These are phyloP conservation scores for Toxostoma redivivum DNA, from an alignment of 2,113 vertebrate genomes.

Conservation along the genomic window DNA sequence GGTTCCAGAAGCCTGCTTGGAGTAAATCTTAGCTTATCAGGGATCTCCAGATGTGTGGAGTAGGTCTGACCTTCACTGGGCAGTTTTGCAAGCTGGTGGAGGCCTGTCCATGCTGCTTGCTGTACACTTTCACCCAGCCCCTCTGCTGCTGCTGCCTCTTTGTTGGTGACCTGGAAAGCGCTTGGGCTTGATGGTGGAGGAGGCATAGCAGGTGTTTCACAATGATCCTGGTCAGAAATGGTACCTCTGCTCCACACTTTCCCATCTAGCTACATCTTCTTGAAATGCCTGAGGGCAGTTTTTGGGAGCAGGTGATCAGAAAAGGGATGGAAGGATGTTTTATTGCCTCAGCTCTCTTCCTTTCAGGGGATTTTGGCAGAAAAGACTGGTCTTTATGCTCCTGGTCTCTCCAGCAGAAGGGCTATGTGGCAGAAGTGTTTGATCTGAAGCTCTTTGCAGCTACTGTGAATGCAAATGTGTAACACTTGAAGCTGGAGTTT, in stretches of 20 bases:
- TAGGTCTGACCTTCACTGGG: not conserved
- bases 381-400: not conserved
- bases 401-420: not conserved
- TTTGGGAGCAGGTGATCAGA: not conserved
- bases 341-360: conserved; percentile 10
- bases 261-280: not conserved
- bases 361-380: conserved; percentile 29
- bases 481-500: not conserved
- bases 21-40: not conserved
- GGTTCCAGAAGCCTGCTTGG: not conserved
- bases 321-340: conserved; percentile 47
- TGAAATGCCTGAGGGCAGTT: not conserved
- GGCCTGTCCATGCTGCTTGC: not conserved
- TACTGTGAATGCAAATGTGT: not conserved
- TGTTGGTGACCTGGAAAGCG: not conserved
- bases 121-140: rapidly evolving
- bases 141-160: not conserved
- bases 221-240: not conserved
- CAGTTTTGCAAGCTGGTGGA: not conserved
- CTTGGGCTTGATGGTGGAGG: not conserved
- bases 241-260: conserved; percentile 1
- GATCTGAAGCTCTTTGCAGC: not conserved
- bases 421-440: not conserved
- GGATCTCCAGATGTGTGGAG: not conserved
- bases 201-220: not conserved